Conservation (phyloP, 2,888 invertebrate genomes). For the Thumatha senex region DNA sequence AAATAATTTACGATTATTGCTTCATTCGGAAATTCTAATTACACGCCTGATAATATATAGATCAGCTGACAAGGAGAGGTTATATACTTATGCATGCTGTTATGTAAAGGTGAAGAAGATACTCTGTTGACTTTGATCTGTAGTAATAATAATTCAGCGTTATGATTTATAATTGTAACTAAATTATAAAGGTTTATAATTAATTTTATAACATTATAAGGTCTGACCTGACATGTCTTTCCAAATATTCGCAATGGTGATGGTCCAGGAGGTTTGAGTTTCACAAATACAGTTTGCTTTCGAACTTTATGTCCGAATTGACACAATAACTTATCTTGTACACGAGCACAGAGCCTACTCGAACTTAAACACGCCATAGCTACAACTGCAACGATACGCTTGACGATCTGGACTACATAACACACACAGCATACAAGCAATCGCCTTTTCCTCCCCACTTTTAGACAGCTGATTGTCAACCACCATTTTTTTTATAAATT, state of each 20-base stretch:
- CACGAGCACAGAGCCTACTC: constrained; percentile 92
- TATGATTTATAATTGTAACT: neutral
- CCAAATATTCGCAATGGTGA: constrained; percentile 81
- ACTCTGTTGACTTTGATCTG: constrained; percentile 1
- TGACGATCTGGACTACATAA: constrained; percentile 81
- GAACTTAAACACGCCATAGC: constrained; percentile 93
- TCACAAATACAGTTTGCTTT: constrained; percentile 87
- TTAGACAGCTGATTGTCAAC: constrained; percentile 81
- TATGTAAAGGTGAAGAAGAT: constrained; percentile 49
- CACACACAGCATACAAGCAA: constrained; percentile 65
- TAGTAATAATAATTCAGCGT: neutral
- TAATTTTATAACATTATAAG: constrained; percentile 4
- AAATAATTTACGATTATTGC: constrained; percentile 16
- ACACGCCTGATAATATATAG: constrained; percentile 19
- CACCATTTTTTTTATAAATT: too few species aligned
- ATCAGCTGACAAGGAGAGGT: constrained; percentile 57
- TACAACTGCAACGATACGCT: constrained; percentile 88
- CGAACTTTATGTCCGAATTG: constrained; percentile 89
- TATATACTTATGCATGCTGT: constrained; percentile 48
- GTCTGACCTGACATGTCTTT: constrained; percentile 78
- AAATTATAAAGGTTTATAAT: neutral
- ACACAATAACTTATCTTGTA: constrained; percentile 90
- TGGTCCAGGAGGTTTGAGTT: constrained; percentile 86
- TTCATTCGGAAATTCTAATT: constrained; percentile 21
- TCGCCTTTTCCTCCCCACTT: constrained; percentile 80